Evolutionary conservation across 1,140 invertebrate species (phyloP).

Genomic region (Aphelinus certus): DNA sequence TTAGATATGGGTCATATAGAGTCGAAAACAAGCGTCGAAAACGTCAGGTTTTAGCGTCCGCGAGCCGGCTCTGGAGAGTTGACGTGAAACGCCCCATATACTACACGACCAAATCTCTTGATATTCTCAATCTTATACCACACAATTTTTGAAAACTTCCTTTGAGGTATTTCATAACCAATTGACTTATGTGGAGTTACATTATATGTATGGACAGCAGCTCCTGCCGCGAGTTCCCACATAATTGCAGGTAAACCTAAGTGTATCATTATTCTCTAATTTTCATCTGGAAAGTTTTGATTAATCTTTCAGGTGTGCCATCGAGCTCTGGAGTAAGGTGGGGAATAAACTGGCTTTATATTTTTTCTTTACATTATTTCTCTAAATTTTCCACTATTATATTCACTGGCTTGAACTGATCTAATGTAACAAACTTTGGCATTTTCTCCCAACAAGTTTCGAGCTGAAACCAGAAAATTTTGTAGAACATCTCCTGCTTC

Average conservation of each 20-base stretch:
- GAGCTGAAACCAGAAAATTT: slow-evolving; percentile 23
- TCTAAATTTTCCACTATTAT: slow-evolving; percentile 37
- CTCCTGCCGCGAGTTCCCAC: slow-evolving; percentile 55
- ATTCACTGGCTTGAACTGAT: slow-evolving; percentile 40
- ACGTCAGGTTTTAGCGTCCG: too few species aligned
- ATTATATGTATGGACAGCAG: slow-evolving; percentile 54
- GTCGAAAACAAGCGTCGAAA: too few species aligned
- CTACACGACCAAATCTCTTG: slow-evolving; percentile 41
- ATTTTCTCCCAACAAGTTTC: slow-evolving; percentile 39
- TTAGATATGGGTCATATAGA: too few species aligned
- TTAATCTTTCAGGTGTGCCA: slow-evolving; percentile 54
- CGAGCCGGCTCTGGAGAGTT: too few species aligned
- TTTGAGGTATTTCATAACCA: slow-evolving; percentile 35
- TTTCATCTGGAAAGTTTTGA: slow-evolving; percentile 52
- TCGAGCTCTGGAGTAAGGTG: slow-evolving; percentile 51
- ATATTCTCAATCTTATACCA: slow-evolving; percentile 28
- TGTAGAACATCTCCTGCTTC: slow-evolving; percentile 32
- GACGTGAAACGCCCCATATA: too few species aligned
- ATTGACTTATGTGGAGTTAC: slow-evolving; percentile 43
- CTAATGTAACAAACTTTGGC: slow-evolving; percentile 42
- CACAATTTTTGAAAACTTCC: slow-evolving; percentile 15
- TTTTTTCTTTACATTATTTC: slow-evolving; percentile 38
- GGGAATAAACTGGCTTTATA: slow-evolving; percentile 29
- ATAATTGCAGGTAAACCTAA: slow-evolving; percentile 48
- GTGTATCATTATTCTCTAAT: slow-evolving; percentile 54